These are phyloP conservation scores for Tachina lurida DNA, from an alignment of 2,888 invertebrate genomes.

Conservation along the genomic window DNA sequence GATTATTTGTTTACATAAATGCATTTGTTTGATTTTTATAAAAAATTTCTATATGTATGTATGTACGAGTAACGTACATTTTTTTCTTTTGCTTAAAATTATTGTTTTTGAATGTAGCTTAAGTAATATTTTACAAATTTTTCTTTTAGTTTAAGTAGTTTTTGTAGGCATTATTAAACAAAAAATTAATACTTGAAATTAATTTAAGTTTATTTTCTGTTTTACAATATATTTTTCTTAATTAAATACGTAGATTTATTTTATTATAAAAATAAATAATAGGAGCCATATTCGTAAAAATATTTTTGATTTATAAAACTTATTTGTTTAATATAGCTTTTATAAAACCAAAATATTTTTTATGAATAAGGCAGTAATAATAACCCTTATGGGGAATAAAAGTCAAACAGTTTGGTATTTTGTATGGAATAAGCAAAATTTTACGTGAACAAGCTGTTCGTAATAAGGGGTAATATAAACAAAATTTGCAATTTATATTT, in stretches of 20 bases:
- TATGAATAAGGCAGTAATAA: too few relatives aligned
- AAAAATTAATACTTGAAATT: conserved; percentile 41
- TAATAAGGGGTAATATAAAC: not conserved
- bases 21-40: conserved; percentile 53
- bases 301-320: too few relatives aligned
- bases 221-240: not conserved
- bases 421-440: too few relatives aligned
- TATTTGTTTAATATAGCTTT: too few relatives aligned
- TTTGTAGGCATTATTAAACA: conserved; percentile 35
- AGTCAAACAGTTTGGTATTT: too few relatives aligned
- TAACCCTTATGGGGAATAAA: too few relatives aligned
- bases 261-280: conserved; percentile 18
- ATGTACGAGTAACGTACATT: not conserved
- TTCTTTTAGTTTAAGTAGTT: conserved; percentile 52
- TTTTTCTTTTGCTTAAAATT: conserved; percentile 22
- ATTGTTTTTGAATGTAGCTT: conserved; percentile 13
- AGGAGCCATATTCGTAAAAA: too few relatives aligned
- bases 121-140: conserved; percentile 46
- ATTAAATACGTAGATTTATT: not conserved
- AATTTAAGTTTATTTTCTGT: conserved; percentile 6
- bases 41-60: conserved; percentile 31
- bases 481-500: conserved; percentile 23
- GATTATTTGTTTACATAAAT: conserved; percentile 51
- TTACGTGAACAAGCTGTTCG: too few relatives aligned
- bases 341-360: too few relatives aligned